Conservation (phyloP, 2,888 invertebrate genomes). For the Parnassius apollo region DNA sequence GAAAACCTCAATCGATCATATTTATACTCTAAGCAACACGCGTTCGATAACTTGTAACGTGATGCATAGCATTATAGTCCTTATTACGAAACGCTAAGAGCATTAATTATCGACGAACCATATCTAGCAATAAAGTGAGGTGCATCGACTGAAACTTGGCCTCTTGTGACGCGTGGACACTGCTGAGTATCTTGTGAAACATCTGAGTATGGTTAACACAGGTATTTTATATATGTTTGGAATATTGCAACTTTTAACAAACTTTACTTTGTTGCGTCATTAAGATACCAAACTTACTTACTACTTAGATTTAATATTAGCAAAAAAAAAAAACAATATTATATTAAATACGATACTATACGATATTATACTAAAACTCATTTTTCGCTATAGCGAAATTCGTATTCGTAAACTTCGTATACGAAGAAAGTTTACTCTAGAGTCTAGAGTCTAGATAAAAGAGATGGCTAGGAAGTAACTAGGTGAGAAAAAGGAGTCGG, state of each 20-base stretch:
- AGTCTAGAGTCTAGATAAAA: too few species aligned
- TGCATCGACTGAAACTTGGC: slow-evolving; percentile 52
- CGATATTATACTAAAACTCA: too few species aligned
- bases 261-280: too few species aligned
- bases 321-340: too few species aligned
- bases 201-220: slow-evolving; percentile 11
- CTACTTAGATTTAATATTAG: too few species aligned
- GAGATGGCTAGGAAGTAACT: too few species aligned
- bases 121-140: slow-evolving; percentile 36
- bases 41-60: slow-evolving; percentile 16
- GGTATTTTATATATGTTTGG: not conserved
- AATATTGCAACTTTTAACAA: not conserved
- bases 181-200: slow-evolving; percentile 19
- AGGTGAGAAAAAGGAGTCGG: too few species aligned
- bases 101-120: not conserved
- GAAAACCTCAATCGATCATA: slow-evolving; percentile 28
- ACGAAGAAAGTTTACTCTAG: too few species aligned
- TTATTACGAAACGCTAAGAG: not conserved
- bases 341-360: too few species aligned
- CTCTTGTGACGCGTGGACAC: slow-evolving; percentile 33
- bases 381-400: too few species aligned
- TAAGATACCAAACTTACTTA: too few species aligned
- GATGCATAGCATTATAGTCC: not conserved
- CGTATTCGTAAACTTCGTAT: too few species aligned
- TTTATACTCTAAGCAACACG: slow-evolving; percentile 31